phyloP scores from a whole-genome alignment of 2,888 invertebrate genomes.

The Noctuana brunneofusca region DNA sequence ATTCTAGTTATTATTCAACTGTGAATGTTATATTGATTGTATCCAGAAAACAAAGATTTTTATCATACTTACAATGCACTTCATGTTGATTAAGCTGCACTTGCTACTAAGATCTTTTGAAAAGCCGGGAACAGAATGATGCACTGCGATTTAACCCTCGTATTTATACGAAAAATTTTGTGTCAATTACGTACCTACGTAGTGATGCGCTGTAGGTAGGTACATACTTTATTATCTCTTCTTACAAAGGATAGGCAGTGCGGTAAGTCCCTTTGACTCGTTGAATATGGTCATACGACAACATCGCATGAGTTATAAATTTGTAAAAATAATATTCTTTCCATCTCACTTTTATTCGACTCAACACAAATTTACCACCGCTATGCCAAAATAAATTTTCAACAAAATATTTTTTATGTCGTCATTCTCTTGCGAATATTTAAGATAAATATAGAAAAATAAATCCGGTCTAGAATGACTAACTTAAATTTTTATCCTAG shows the following conservation, averaged over 20 bases:
- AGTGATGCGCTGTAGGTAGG: conserved; percentile 41
- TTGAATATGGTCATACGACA: conserved; percentile 36
- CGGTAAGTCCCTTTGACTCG: conserved; percentile 54
- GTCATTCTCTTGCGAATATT: not conserved
- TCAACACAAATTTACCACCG: conserved; percentile 25
- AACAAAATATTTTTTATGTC: conserved; percentile 7
- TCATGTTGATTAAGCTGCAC: conserved; percentile 62
- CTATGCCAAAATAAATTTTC: conserved; percentile 17
- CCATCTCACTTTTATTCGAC: conserved; percentile 17
- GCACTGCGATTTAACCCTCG: conserved; percentile 69
- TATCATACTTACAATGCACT: conserved; percentile 68
- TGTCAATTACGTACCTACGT: conserved; percentile 65
- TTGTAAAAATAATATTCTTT: conserved; percentile 28
- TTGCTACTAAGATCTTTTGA: conserved; percentile 53
- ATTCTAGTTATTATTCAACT: not conserved
- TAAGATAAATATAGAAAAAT: no score
- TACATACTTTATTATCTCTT: conserved; percentile 65
- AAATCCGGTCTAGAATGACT: no score
- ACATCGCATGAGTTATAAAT: conserved; percentile 32
- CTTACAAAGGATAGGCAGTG: conserved; percentile 59
- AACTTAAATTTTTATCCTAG: no score
- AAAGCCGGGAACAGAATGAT: conserved; percentile 70
- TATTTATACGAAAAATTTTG: conserved; percentile 77
- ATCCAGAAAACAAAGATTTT: not conserved
- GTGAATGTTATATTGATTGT: not conserved